Evolutionary conservation across 1,140 invertebrate species (phyloP).

Genomic region (Brachionus paranguensis): DNA sequence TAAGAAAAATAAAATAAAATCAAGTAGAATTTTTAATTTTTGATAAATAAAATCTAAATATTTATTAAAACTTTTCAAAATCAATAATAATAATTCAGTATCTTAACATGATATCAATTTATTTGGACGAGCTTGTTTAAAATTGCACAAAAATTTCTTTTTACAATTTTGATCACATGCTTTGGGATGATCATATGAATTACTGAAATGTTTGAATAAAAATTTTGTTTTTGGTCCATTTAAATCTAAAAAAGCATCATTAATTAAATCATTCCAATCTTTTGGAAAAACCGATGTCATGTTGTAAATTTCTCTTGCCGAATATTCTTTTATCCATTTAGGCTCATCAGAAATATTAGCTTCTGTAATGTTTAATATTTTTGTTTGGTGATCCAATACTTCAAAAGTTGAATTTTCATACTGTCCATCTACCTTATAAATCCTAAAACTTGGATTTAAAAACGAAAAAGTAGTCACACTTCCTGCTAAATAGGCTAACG

Average conservation of each 20-base stretch:
- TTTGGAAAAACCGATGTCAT: not conserved
- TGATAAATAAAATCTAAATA: too few species aligned
- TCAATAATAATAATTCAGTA: not conserved
- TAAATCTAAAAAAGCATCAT: not conserved
- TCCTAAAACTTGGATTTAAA: conserved; percentile 36
- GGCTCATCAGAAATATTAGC: not conserved
- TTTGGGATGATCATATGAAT: not conserved
- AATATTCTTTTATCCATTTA: conserved; percentile 38
- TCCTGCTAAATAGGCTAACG: conserved; percentile 81
- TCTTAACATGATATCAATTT: not conserved
- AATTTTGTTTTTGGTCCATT: not conserved
- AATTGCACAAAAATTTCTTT: conserved; percentile 28
- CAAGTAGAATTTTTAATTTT: too few species aligned
- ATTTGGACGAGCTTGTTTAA: conserved; percentile 14
- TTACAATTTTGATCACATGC: conserved; percentile 25
- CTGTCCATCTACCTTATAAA: conserved; percentile 33
- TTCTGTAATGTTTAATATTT: conserved; percentile 13
- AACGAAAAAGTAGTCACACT: conserved; percentile 75
- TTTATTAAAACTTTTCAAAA: too few species aligned
- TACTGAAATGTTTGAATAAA: not conserved
- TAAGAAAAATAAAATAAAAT: too few species aligned
- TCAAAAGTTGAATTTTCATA: not conserved
- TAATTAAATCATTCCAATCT: conserved; percentile 27
- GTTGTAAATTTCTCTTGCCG: conserved; percentile 3
- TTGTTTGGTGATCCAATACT: conserved; percentile 31